These are phyloP conservation scores for Lamellibrachia satsuma DNA, from an alignment of 2,888 invertebrate genomes.

Conservation along the genomic window DNA sequence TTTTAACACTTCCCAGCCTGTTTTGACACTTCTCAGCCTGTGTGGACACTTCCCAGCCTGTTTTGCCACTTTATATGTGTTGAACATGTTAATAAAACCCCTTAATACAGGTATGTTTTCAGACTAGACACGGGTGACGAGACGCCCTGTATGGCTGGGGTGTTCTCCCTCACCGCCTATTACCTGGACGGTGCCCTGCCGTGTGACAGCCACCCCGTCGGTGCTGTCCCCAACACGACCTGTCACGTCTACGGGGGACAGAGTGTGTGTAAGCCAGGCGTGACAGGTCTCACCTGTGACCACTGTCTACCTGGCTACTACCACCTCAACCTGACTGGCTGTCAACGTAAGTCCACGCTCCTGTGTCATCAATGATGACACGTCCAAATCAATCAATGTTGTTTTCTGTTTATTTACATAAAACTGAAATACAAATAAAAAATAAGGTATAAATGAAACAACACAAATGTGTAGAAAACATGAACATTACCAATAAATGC, in stretches of 20 bases:
- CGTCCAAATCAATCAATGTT: too few species aligned
- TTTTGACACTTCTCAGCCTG: neutral
- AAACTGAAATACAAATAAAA: too few species aligned
- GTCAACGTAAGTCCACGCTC: slow-evolving; percentile 42
- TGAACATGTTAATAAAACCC: neutral
- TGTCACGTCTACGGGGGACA: slow-evolving; percentile 49
- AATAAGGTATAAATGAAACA: too few species aligned
- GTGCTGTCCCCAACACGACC: slow-evolving; percentile 37
- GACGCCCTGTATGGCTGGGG: slow-evolving; percentile 36
- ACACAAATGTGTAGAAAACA: too few species aligned
- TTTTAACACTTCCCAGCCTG: neutral
- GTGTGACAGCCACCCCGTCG: slow-evolving; percentile 51
- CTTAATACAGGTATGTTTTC: neutral
- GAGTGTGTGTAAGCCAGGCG: slow-evolving; percentile 53
- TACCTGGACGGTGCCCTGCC: slow-evolving; percentile 46
- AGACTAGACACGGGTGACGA: slow-evolving; percentile 26
- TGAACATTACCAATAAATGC: too few species aligned
- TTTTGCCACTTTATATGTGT: neutral
- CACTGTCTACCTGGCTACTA: slow-evolving; percentile 47
- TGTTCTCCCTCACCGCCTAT: slow-evolving; percentile 45
- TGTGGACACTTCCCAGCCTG: neutral
- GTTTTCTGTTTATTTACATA: too few species aligned
- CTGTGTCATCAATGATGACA: too few species aligned
- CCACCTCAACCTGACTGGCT: slow-evolving; percentile 44
- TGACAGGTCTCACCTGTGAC: slow-evolving; percentile 49